phyloP scores from a whole-genome alignment of 2,113 vertebrate species.

The Erinaceus europaeus region DNA sequence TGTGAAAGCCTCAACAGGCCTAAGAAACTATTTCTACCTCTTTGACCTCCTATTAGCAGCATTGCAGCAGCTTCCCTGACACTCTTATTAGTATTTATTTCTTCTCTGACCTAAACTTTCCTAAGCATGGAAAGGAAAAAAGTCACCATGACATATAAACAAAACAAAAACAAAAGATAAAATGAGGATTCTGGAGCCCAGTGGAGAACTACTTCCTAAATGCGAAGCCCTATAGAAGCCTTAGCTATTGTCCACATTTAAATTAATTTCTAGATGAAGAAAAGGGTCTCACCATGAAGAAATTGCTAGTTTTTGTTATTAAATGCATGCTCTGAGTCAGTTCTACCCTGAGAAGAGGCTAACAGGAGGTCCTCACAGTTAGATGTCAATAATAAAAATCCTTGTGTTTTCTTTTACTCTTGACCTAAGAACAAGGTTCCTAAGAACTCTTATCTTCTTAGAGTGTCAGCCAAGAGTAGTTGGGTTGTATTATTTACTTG shows the following conservation, averaged over 20 bases:
- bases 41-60: not conserved
- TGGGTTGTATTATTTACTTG: conserved; percentile 46
- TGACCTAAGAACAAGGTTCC: conserved; percentile 22
- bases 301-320: not conserved
- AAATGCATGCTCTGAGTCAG: not conserved
- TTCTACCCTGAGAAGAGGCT: conserved; percentile 5
- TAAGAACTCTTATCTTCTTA: conserved; percentile 21
- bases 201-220: not conserved
- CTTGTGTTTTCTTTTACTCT: conserved; percentile 31
- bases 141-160: not conserved
- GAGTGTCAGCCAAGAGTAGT: not conserved
- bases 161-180: not conserved
- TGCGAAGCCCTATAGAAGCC: not conserved
- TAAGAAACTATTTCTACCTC: not conserved
- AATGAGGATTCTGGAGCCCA: not conserved
- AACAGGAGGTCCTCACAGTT: not conserved
- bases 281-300: not conserved
- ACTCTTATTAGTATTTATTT: not conserved
- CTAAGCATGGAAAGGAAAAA: not conserved
- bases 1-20: too few relatives aligned
- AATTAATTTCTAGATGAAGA: not conserved
- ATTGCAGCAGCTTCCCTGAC: not conserved
- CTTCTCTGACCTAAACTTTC: not conserved
- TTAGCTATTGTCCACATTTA: not conserved
- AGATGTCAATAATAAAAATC: conserved; percentile 27